Percentiles rank a stretch among this genome's conserved stretches.
Evolutionary conservation across 30 jellyfish, hydroid and myxozoan genomes (phyloP).

Genomic region (Hydractinia symbiolongicarpus): DNA sequence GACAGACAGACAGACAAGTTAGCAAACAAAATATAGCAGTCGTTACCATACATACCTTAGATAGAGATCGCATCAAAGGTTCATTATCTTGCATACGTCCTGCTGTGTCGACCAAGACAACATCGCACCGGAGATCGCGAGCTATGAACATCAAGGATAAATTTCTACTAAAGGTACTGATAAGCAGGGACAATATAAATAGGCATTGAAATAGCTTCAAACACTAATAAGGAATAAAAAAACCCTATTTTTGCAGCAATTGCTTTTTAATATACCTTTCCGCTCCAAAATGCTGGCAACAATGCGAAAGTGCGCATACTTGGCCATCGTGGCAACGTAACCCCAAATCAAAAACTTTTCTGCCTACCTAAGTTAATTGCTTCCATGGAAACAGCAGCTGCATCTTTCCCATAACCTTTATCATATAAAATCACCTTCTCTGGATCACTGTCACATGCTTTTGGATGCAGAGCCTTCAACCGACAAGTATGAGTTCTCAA

Average conservation of each 20-base stretch:
- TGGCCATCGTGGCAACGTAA: too few species aligned
- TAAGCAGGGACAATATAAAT: too few species aligned
- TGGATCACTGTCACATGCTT: slow-evolving; percentile 65
- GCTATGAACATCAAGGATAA: slow-evolving; percentile 30
- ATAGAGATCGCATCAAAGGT: slow-evolving; percentile 99
- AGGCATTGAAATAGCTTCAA: neutral
- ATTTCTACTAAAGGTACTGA: too few species aligned
- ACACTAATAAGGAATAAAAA: neutral
- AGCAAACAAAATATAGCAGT: neutral
- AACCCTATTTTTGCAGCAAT: neutral
- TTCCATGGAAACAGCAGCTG: slow-evolving; percentile 99
- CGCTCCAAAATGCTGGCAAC: neutral
- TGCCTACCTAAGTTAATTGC: slow-evolving; percentile 86
- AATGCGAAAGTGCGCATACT: too few species aligned
- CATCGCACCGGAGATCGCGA: slow-evolving; percentile 75
- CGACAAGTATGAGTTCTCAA: slow-evolving; percentile 93
- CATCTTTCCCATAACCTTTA: slow-evolving; percentile 99
- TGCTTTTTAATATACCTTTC: neutral
- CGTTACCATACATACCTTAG: slow-evolving; percentile 62
- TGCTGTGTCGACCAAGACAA: slow-evolving; percentile 97
- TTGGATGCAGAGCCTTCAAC: slow-evolving; percentile 86
- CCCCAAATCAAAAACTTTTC: too few species aligned
- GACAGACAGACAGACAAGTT: too few species aligned
- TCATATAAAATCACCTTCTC: slow-evolving; percentile 68
- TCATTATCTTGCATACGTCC: slow-evolving; percentile 99